Conservation (phyloP, 2,888 invertebrate genomes). For the Eilema depressum region DNA sequence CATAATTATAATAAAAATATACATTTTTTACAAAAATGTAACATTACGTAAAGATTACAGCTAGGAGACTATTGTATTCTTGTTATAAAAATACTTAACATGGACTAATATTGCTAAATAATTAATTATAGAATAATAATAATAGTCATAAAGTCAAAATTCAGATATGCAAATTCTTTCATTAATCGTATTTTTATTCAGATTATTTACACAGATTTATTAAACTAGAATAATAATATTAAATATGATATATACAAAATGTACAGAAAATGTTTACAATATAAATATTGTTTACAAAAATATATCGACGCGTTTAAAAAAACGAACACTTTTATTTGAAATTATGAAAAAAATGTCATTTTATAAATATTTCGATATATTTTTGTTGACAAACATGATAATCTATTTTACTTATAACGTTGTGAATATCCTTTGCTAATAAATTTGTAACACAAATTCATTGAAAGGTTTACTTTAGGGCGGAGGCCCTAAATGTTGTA, state of each 20-base stretch:
- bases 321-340: constrained; percentile 33
- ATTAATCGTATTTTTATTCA: constrained; percentile 69
- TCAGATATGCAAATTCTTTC: constrained; percentile 77
- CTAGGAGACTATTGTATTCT: constrained; percentile 69
- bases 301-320: constrained; percentile 45
- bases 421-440: constrained; percentile 39
- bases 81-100: constrained; percentile 79
- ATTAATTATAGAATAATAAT: constrained; percentile 63
- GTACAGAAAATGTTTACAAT: constrained; percentile 67
- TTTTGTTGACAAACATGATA: constrained; percentile 39
- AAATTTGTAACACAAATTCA: constrained; percentile 44
- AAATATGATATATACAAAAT: constrained; percentile 77
- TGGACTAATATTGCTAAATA: constrained; percentile 74
- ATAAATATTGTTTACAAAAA: constrained; percentile 51
- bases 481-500: constrained; percentile 22
- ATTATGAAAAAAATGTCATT: constrained; percentile 40
- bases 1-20: constrained; percentile 84
- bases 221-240: constrained; percentile 63
- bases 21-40: constrained; percentile 84
- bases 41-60: constrained; percentile 69
- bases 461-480: constrained; percentile 43
- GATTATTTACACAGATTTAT: constrained; percentile 74
- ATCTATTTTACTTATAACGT: constrained; percentile 26
- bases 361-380: constrained; percentile 46
- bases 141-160: constrained; percentile 69